phyloP scores from a whole-genome alignment of 1,140 invertebrate genomes.

The Hermetia illucens region DNA sequence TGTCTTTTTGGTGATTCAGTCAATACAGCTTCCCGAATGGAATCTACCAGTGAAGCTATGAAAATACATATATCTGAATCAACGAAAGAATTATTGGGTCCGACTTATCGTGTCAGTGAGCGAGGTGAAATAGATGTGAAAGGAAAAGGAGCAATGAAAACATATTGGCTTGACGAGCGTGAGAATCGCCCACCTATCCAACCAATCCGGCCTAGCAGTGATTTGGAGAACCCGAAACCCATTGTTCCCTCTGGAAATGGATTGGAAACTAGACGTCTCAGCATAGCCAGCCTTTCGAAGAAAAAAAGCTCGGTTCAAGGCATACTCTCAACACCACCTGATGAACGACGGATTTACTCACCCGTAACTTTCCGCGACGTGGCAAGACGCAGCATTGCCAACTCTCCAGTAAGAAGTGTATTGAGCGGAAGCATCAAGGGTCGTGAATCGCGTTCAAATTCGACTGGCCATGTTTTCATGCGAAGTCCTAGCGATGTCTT shows the following conservation, averaged over 20 bases:
- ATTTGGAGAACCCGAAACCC: too few relatives aligned
- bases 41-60: conserved; percentile 81
- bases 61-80: conserved; percentile 89
- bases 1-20: conserved; percentile 80
- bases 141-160: conserved; percentile 83
- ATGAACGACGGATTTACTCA: conserved; percentile 57
- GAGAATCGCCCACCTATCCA: conserved; percentile 41
- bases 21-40: conserved; percentile 84
- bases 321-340: conserved; percentile 28
- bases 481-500: conserved; percentile 34
- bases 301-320: conserved; percentile 12
- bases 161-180: conserved; percentile 72
- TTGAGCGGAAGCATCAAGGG: conserved; percentile 14
- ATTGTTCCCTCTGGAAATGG: too few relatives aligned
- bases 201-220: conserved; percentile 14
- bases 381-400: conserved; percentile 53
- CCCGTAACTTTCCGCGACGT: conserved; percentile 76
- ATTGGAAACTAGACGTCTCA: too few relatives aligned
- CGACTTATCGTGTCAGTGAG: conserved; percentile 61
- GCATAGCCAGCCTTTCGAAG: conserved; percentile 15
- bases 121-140: conserved; percentile 73
- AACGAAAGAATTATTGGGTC: conserved; percentile 61
- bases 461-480: conserved; percentile 38
- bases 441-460: conserved; percentile 41
- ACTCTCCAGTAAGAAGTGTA: conserved; percentile 45